Conservation (phyloP, 2,888 invertebrate species). For the Pristionchus maxplancki region DNA sequence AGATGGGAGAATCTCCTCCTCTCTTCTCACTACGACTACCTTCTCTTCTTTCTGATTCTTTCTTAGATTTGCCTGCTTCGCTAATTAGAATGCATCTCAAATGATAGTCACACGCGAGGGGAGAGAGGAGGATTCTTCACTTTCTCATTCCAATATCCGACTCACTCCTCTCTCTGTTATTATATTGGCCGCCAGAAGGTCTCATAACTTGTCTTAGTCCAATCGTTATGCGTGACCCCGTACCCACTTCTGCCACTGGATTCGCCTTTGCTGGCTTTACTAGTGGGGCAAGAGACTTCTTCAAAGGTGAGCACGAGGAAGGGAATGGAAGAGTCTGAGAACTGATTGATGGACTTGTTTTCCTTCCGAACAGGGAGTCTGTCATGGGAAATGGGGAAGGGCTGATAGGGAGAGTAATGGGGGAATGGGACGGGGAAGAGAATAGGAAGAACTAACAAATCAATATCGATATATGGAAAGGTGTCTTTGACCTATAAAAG, state of each 20-base stretch:
- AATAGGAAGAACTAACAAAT: not conserved
- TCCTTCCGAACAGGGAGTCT: not conserved
- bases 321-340: not conserved
- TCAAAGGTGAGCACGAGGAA: conserved; percentile 30
- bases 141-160: conserved; percentile 36
- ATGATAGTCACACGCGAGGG: conserved; percentile 42
- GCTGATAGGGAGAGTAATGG: not conserved
- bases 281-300: conserved; percentile 45
- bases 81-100: conserved; percentile 49
- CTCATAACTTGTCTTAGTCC: conserved; percentile 28
- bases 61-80: conserved; percentile 29
- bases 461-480: not conserved
- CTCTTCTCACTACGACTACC: not conserved
- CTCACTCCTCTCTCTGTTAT: conserved; percentile 8
- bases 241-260: conserved; percentile 34
- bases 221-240: conserved; percentile 50
- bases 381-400: not conserved
- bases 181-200: not conserved
- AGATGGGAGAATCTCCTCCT: conserved; percentile 20
- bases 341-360: conserved; percentile 30
- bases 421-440: not conserved
- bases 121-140: conserved; percentile 20
- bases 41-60: not conserved
- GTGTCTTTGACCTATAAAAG: not conserved
- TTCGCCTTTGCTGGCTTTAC: conserved; percentile 45